A percentile compares a stretch with the other conserved stretches of the same genome.
Evolutionary conservation across 2,113 vertebrate species (phyloP).

Genomic region (Peromyscus leucopus): DNA sequence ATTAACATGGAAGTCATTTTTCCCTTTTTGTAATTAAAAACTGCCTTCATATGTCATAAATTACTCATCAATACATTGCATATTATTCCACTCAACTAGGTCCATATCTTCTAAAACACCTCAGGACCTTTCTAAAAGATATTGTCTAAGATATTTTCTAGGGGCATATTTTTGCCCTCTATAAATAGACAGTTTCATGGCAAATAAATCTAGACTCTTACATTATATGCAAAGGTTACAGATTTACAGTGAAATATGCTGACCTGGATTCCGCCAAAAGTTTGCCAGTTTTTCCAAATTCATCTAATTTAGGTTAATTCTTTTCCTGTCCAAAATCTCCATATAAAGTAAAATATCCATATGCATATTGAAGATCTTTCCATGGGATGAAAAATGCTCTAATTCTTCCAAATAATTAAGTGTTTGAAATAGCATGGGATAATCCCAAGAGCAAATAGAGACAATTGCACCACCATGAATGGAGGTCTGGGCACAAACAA

Average conservation of each 20-base stretch:
- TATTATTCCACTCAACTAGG: conserved; percentile 24
- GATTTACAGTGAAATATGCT: conserved; percentile 46
- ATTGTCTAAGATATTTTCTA: conserved; percentile 15
- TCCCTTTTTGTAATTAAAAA: conserved; percentile 70
- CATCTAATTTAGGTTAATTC: conserved; percentile 43
- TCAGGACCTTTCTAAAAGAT: conserved; percentile 24
- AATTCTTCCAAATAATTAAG: conserved; percentile 33
- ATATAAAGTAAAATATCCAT: conserved; percentile 49
- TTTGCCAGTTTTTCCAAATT: conserved; percentile 61
- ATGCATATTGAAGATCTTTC: background rate
- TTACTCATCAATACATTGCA: conserved; percentile 53
- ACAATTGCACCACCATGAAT: background rate
- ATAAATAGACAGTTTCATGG: conserved; percentile 23
- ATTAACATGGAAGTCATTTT: conserved; percentile 75
- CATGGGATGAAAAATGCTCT: conserved; percentile 18
- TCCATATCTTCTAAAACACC: conserved; percentile 17
- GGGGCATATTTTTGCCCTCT: background rate
- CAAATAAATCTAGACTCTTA: conserved; percentile 55
- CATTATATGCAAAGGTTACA: background rate
- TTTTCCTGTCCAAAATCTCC: conserved; percentile 19
- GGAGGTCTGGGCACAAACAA: background rate
- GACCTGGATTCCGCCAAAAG: conserved; percentile 38
- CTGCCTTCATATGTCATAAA: conserved; percentile 77
- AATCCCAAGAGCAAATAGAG: background rate
- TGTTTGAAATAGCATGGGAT: background rate